phyloP scores from a whole-genome alignment of 2,797 vertebrate genomes.

The Moxostoma hubbsi region DNA sequence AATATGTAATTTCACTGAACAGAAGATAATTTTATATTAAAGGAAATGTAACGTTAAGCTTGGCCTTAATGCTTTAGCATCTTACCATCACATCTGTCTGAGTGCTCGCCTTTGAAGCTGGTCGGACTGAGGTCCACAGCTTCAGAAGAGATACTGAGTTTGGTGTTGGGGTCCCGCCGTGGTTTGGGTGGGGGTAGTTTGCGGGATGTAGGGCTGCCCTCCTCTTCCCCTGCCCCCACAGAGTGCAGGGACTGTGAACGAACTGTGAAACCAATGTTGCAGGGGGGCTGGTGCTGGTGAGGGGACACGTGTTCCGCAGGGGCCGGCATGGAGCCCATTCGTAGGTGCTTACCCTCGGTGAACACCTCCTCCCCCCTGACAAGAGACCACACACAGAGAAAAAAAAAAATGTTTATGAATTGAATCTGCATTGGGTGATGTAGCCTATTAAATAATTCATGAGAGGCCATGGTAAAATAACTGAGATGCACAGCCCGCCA shows the following conservation, averaged over 20 bases:
- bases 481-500: too few relatives aligned
- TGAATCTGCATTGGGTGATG: background rate
- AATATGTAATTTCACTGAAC: too few relatives aligned
- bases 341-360: constrained; percentile 93
- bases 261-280: constrained; percentile 90
- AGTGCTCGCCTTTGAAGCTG: constrained; percentile 79
- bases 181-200: constrained; percentile 97
- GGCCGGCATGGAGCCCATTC: constrained; percentile 95
- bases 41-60: background rate
- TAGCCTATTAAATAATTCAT: background rate
- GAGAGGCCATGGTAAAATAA: too few relatives aligned
- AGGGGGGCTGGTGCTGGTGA: constrained; percentile 77
- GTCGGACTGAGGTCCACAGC: constrained; percentile 88
- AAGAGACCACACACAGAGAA: constrained; percentile 39
- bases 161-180: constrained; percentile 95
- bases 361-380: constrained; percentile 90
- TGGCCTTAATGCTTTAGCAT: constrained; percentile 24
- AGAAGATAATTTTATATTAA: background rate
- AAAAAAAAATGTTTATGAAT: background rate
- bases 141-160: constrained; percentile 97
- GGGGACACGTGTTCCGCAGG: constrained; percentile 88
- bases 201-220: constrained; percentile 88
- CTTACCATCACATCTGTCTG: constrained; percentile 83
- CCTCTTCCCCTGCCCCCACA: constrained; percentile 91
- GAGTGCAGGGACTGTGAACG: constrained; percentile 98